Conservation (phyloP, 2,888 invertebrate genomes). For the Galeopsomyia nigrocyanea region DNA sequence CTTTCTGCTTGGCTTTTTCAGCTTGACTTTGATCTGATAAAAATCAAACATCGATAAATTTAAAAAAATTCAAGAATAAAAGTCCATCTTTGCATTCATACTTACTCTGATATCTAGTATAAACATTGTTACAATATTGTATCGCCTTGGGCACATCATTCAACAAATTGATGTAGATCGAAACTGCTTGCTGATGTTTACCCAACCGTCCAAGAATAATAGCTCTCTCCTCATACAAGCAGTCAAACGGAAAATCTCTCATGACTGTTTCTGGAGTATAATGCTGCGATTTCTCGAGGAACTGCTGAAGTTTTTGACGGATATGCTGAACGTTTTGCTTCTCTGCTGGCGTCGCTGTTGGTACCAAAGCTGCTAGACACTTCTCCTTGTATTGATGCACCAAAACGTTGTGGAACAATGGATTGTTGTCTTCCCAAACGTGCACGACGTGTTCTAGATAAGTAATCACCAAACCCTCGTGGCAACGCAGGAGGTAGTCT, state of each 20-base stretch:
- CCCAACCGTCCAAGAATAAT: slow-evolving; percentile 93
- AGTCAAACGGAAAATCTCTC: slow-evolving; percentile 87
- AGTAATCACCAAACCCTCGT: slow-evolving; percentile 86
- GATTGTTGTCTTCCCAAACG: slow-evolving; percentile 88
- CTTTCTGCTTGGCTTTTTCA: slow-evolving; percentile 58
- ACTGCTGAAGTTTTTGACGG: slow-evolving; percentile 78
- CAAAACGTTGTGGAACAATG: slow-evolving; percentile 91
- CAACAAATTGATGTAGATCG: slow-evolving; percentile 91
- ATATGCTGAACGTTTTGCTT: slow-evolving; percentile 72
- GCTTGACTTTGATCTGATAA: slow-evolving; percentile 54
- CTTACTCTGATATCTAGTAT: slow-evolving; percentile 67
- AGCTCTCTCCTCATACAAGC: slow-evolving; percentile 92
- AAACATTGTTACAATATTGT: slow-evolving; percentile 85
- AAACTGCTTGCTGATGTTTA: slow-evolving; percentile 91
- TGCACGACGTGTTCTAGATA: slow-evolving; percentile 96
- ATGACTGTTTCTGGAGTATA: slow-evolving; percentile 91
- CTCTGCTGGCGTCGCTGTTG: slow-evolving; percentile 66
- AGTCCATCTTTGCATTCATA: neutral
- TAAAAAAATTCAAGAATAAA: neutral
- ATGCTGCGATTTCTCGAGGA: slow-evolving; percentile 83
- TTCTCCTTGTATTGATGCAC: slow-evolving; percentile 91
- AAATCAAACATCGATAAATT: neutral
- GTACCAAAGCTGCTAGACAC: slow-evolving; percentile 60
- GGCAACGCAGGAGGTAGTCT: slow-evolving; percentile 87
- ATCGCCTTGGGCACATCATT: slow-evolving; percentile 87